Evolutionary conservation across 2,797 vertebrate genomes (phyloP).

Genomic region (Lacerta viridis): DNA sequence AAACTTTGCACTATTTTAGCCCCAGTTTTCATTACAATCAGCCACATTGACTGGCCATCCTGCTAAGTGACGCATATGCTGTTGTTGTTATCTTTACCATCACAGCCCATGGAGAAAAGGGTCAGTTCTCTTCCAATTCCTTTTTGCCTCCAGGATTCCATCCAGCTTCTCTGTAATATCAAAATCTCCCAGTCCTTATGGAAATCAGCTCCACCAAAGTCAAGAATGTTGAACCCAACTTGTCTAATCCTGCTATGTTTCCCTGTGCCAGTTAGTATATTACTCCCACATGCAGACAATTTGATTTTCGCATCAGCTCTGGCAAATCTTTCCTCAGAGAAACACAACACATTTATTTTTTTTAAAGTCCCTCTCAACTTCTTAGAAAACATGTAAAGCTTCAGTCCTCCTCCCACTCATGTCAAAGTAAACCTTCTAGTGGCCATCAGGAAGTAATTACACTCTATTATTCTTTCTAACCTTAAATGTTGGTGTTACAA

Average conservation of each 20-base stretch:
- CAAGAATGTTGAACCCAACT: constrained; percentile 72
- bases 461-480: background rate
- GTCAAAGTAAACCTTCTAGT: constrained; percentile 11
- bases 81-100: background rate
- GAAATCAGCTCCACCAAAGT: constrained; percentile 68
- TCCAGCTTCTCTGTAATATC: constrained; percentile 6
- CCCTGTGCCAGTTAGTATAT: constrained; percentile 64
- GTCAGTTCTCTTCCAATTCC: background rate
- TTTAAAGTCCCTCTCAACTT: background rate
- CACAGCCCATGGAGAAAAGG: background rate
- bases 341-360: background rate
- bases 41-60: background rate
- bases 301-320: constrained; percentile 45
- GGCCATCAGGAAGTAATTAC: background rate
- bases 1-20: background rate
- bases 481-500: background rate
- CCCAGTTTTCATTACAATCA: constrained; percentile 13
- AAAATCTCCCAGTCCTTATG: background rate
- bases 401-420: background rate
- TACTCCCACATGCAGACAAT: constrained; percentile 63
- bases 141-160: background rate
- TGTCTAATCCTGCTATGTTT: constrained; percentile 72
- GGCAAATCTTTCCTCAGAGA: constrained; percentile 33
- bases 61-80: background rate
- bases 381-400: background rate